Evolutionary conservation across 2,888 invertebrate species (phyloP), one percentile per base, ranked within the genome.

Genomic region (Rhyacophila evoluta): DNA sequence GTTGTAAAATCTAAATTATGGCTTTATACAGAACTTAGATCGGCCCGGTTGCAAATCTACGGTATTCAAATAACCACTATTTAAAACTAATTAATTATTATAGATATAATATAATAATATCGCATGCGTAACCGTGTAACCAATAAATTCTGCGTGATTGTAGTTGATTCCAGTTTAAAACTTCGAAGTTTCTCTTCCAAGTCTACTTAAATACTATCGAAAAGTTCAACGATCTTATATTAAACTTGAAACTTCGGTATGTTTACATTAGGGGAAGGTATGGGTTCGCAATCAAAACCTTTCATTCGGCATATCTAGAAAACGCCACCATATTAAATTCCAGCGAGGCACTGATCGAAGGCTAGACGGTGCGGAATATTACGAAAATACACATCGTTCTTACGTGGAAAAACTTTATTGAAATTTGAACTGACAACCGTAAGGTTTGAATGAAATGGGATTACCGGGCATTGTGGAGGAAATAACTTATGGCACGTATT

Each of bases 401-500:
- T 19, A 25, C 55, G 55, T 55, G 11, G n/a, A 55, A 55, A 25
- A 25, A 25, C 11, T 25, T 55, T 2, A 55, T 55, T 55, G 25
- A 25, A 55, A 25, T 55, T 55, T 55, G 55, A 55, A 55, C 55
- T 25, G 55, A 55, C 55, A 25, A 55, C 55, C 19, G 15, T 25
- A 55, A 19, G 19, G 55, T 10, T 10, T 19, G 55, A 25, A 55
- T 19, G 25, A 55, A 55, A 55, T 15, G 55, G 55, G 55, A 25
- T 55, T 55, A 55, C 55, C 25, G 55, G 55, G 55, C 25, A 55
- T 55, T 55, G 55, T 25, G 19, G 25, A 10, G 55, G 25, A 55
- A 55, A 55, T 55, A 55, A 55, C 55, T 55, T 55, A 55, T 55
- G 55, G 55, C 25, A 55, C 55, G 19, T 55, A 55, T 8, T 19